A percentile compares a stretch with the other conserved stretches of the same genome.
Evolutionary conservation across 2,888 invertebrate species (phyloP).

Genomic region (Bugulina stolonifera): DNA sequence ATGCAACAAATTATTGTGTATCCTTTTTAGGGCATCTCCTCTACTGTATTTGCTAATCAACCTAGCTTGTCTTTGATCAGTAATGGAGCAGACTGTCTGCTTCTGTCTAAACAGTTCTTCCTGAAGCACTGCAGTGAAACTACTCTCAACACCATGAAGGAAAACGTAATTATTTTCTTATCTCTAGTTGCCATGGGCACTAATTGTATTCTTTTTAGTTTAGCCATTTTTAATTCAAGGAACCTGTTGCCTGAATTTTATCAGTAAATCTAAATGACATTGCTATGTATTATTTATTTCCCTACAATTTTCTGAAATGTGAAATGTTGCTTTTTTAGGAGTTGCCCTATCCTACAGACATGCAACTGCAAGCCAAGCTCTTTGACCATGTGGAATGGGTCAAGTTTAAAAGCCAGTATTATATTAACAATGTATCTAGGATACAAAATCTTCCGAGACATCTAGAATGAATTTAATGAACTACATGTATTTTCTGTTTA

Average conservation of each 20-base stretch:
- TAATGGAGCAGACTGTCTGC: slow-evolving; percentile 24
- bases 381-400: neutral
- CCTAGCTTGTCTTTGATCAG: slow-evolving; percentile 23
- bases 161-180: neutral
- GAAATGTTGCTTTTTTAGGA: too few species aligned
- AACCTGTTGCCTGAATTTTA: too few species aligned
- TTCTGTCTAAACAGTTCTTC: slow-evolving; percentile 25
- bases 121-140: slow-evolving; percentile 19
- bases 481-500: too few species aligned
- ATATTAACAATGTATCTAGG: neutral
- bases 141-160: neutral
- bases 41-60: slow-evolving; percentile 4
- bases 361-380: neutral
- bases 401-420: slow-evolving; percentile 5
- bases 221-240: too few species aligned
- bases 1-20: too few species aligned
- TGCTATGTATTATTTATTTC: too few species aligned
- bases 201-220: too few species aligned
- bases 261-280: too few species aligned
- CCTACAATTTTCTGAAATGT: too few species aligned
- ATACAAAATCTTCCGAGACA: too few species aligned
- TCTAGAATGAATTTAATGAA: too few species aligned
- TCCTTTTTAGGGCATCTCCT: slow-evolving; percentile 21
- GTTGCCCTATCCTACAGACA: slow-evolving; percentile 20
- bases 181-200: too few species aligned